Base-by-base conservation (phyloP, 2,797 vertebrate genomes). In the Phoeniculus purpureus region DNA sequence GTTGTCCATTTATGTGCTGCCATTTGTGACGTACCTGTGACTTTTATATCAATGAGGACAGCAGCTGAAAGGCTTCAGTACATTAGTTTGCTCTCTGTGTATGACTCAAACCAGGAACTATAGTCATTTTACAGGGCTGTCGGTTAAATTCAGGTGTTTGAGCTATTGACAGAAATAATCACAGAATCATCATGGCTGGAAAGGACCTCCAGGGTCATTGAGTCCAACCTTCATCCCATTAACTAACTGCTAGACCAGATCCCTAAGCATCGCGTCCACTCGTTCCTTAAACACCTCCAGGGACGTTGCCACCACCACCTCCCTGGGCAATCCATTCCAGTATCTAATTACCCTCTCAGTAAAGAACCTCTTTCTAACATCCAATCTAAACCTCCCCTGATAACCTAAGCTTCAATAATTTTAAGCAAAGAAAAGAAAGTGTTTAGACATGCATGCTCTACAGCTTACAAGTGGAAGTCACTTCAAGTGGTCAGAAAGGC, bases 31-130 rank as follows among this genome's bases (percentile, higher is more conserved):
- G 25, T 54, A 77, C 3, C 27, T 70, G 23, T 43, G 51, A 72
- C 48, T 43, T 84, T 45, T 5, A 29, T 29, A 10, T 43, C 75
- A 75, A 50, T 9, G n/a, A 75, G 31, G 23, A 56, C 23, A 80
- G 51, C 17, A 85, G 34, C 34, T 85, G 50, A 56, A 91, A 80
- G 60, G 55, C 32, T 81, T 79, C 10, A 26, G 32, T 55, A 56
- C 0, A 0, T 32, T 9, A 73, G 11, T 25, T 60, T n/a, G 52
- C 5, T 20, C 70, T 54, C 43, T 51, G 11, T 7, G 4, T 23
- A 43, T 52, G 51, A 64, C 12, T 71, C 27, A 71, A 64, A 76
- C 6, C 29, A 54, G 51, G 16, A 93, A 43, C 10, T 32, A n/a
- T 26, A 15, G 47, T 29, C 51, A 56, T 52, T 12, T 56, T 5